phyloP scores from a whole-genome alignment of 2,888 invertebrate genomes.

The Hyposoter didymator region DNA sequence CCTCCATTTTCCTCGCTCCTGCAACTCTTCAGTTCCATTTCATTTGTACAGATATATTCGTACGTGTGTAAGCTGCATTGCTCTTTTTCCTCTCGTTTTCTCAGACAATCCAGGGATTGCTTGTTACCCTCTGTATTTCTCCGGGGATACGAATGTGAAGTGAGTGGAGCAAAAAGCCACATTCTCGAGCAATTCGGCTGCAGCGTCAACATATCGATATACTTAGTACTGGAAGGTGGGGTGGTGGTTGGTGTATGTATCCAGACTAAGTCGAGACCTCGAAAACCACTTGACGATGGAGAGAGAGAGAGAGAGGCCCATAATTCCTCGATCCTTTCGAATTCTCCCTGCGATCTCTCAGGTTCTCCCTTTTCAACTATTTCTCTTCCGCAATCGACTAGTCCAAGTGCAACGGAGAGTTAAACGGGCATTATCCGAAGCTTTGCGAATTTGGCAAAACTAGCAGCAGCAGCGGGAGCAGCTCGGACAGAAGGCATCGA shows the following conservation, averaged over 20 bases:
- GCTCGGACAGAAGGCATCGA: conserved; percentile 26
- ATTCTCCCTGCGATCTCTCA: conserved; percentile 50
- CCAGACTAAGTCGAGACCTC: conserved; percentile 16
- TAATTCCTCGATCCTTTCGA: conserved; percentile 57
- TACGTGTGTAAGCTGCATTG: conserved; percentile 21
- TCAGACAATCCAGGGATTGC: conserved; percentile 73
- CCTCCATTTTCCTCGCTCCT: conserved; percentile 1
- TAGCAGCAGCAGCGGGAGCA: conserved; percentile 16
- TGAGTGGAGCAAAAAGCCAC: conserved; percentile 55
- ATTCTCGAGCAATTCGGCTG: conserved; percentile 54
- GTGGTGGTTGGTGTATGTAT: conserved; percentile 27
- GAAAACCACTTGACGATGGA: conserved; percentile 54
- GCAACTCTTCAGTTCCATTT: conserved; percentile 26
- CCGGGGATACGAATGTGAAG: conserved; percentile 66
- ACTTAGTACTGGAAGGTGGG: conserved; percentile 7
- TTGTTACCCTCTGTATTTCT: conserved; percentile 72
- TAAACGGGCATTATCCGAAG: conserved; percentile 13
- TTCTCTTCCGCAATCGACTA: neutral
- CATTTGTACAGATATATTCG: conserved; percentile 27
- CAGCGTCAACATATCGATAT: conserved; percentile 36
- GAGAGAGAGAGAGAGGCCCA: conserved; percentile 35
- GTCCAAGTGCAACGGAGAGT: neutral
- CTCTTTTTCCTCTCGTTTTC: conserved; percentile 58
- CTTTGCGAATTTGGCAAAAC: conserved; percentile 41
- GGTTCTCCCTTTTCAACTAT: neutral